phyloP scores from a whole-genome alignment of 2,797 vertebrate species.

The Dallia pectoralis region DNA sequence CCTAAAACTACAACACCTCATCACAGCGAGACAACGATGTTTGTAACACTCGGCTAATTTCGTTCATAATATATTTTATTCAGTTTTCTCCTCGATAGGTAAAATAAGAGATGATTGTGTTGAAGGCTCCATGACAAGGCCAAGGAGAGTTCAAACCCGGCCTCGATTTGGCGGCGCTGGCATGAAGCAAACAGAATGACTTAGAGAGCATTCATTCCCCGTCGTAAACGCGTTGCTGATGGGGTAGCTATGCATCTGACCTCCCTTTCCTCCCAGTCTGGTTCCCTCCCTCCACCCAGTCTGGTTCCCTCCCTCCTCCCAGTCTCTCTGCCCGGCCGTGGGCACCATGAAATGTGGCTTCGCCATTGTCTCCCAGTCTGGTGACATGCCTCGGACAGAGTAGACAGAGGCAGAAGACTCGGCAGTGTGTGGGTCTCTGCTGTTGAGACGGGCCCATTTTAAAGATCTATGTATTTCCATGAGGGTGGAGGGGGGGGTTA shows the following conservation, averaged over 20 bases:
- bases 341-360: background rate
- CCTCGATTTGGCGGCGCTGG: background rate
- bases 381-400: background rate
- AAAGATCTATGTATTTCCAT: conserved; percentile 60
- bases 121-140: conserved; percentile 37
- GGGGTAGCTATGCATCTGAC: conserved; percentile 6
- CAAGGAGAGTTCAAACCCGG: conserved; percentile 25
- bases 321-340: background rate
- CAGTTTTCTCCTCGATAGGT: background rate
- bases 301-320: background rate
- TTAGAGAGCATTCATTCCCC: conserved; percentile 6
- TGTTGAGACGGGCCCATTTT: conserved; percentile 41
- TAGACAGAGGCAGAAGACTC: conserved; percentile 5
- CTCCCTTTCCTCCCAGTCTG: conserved; percentile 10
- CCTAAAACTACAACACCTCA: background rate
- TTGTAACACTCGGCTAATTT: conserved; percentile 10
- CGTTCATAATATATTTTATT: background rate
- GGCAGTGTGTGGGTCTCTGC: conserved; percentile 17
- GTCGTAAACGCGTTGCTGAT: background rate
- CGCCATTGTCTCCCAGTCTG: conserved; percentile 4
- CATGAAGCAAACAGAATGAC: background rate
- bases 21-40: background rate
- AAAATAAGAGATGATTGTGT: background rate
- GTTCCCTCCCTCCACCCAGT: background rate
- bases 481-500: conserved; percentile 14